Evolutionary conservation across 2,113 vertebrate genomes (phyloP), one percentile per base, ranked within the genome.

Genomic region (Antechinus stuartii): DNA sequence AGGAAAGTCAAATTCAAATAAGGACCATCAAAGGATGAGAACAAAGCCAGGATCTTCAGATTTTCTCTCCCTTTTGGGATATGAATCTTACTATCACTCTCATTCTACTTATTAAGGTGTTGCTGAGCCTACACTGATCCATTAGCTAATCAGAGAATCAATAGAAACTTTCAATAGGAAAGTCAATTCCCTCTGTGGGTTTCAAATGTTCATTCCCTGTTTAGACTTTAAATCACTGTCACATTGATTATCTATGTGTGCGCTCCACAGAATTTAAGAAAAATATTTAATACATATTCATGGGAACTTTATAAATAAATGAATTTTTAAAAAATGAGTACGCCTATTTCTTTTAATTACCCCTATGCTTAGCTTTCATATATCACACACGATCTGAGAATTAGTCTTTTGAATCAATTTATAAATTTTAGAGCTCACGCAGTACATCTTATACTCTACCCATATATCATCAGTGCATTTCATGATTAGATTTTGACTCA

Each of bases 261-360:
- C 27, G 49, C 53, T 54, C 24, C 49, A 89, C 93, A 54, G 93
- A 92, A 50, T 94, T 56, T 90, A 91, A 91, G 91, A 91, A 93
- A 96, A 12, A 27, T 16, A 91, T 90, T 56, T 27, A 89, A 57
- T 56, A 47, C 90, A 91, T 54, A 94, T 23, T 92, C 90, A 49
- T 27, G 90, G 68, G 68, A 57, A 90, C 53, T 55, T 95, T 14
- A 90, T 3, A 57, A 57, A 96, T 84, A 84, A 42, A 84, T 84
- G 19, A 19, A 84, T 84, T 84, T 84, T 54, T 53, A 42, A 54
- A 92, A 56, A 42, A 27, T 14, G 90, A 35, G 24, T 1, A 54
- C 53, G 11, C n/a, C 4, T 57, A 19, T 49, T 92, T 46, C 35
- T 57, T 42, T 84, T 84, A 84, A 84, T 84, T 84, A 84, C n/a